Conservation (phyloP, 1,140 invertebrate genomes). For the Nephila pilipes region DNA sequence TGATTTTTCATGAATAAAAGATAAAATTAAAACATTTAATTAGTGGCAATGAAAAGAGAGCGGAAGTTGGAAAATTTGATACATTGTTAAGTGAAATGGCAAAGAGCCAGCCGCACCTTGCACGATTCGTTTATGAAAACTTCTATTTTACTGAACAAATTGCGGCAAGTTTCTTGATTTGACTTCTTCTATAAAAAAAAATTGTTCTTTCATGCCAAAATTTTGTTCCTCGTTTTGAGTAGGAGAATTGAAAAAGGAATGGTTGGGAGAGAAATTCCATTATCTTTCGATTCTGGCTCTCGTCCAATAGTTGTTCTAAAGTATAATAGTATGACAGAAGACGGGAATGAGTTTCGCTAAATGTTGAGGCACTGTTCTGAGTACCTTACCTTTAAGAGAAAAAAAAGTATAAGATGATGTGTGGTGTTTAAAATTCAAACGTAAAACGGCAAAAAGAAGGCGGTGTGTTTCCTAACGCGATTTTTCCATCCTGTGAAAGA, state of each 20-base stretch:
- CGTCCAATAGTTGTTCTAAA: not conserved
- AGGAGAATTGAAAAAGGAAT: not conserved
- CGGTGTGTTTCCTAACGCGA: not conserved
- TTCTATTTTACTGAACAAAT: not conserved
- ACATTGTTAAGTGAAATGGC: not conserved
- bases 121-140: not conserved
- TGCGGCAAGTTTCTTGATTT: not conserved
- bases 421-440: not conserved
- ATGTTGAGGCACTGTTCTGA: not conserved
- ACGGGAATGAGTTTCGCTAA: constrained; percentile 39
- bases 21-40: not conserved
- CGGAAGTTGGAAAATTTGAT: not conserved
- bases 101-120: not conserved
- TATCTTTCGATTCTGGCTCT: constrained; percentile 26
- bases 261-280: constrained; percentile 1
- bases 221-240: not conserved
- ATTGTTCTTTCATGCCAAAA: constrained; percentile 35
- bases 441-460: not conserved
- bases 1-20: not conserved
- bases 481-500: not conserved
- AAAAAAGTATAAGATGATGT: not conserved
- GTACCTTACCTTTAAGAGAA: not conserved
- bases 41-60: not conserved
- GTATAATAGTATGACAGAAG: constrained; percentile 45
- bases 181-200: not conserved